Percentiles rank a stretch among this genome's conserved stretches.
Evolutionary conservation across 2,113 vertebrate genomes (phyloP).

Genomic region (Myrmecophaga tridactyla): DNA sequence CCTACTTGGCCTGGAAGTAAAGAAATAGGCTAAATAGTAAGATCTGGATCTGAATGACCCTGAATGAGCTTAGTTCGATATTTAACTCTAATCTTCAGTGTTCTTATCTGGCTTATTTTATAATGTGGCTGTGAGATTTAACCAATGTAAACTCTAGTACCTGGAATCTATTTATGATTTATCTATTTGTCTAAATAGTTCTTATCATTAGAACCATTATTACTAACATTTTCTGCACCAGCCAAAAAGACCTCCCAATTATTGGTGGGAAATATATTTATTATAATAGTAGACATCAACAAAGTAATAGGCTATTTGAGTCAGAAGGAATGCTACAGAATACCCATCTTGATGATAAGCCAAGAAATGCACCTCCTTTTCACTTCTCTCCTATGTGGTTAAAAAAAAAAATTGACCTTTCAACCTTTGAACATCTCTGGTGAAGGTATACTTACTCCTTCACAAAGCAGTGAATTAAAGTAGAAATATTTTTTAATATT

Average conservation of each 20-base stretch:
- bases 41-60: not conserved
- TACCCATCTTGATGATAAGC: not conserved
- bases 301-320: not conserved
- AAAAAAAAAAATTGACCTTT: too few species aligned
- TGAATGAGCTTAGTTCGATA: not conserved
- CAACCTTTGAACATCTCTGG: not conserved
- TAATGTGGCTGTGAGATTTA: not conserved
- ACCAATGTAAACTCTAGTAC: not conserved
- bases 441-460: not conserved
- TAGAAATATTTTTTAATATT: constrained; percentile 2
- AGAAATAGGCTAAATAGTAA: not conserved
- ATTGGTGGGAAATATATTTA: not conserved
- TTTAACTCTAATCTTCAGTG: not conserved
- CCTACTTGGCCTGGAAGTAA: not conserved
- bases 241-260: not conserved
- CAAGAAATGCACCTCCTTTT: not conserved
- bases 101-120: not conserved
- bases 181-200: too few species aligned
- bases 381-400: not conserved
- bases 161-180: not conserved
- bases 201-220: not conserved
- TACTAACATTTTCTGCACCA: not conserved
- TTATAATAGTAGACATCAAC: not conserved
- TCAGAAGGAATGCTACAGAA: not conserved
- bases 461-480: not conserved